Evolutionary conservation across 2,797 vertebrate genomes (phyloP), one percentile per base, ranked within the genome.

Genomic region (Ammospiza maritima): DNA sequence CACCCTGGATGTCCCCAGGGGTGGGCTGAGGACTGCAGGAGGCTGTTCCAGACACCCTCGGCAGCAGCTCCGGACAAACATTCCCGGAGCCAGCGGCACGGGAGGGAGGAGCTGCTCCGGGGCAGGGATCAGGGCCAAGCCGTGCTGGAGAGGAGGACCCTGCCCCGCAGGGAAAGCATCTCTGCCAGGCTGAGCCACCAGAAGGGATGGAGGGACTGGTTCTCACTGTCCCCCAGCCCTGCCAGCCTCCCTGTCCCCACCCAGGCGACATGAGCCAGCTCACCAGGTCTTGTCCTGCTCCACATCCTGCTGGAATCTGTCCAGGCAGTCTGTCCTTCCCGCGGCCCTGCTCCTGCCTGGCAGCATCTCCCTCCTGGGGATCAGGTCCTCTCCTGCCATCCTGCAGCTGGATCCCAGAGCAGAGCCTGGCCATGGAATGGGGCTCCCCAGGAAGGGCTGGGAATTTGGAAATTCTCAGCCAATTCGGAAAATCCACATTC

Each of bases 301-400:
- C 74, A 22, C 77, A 89, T 89, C 71, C 94, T 82, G 90, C 51
- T 78, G 88, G 58, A 57, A 58, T 22, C 20, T 19, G 10, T 58
- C 45, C 89, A 65, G 48, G 74, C 40, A 40, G 40, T 40, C 40
- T 40, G 40, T 40, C 40, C 40, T 40, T 40, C 40, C 40, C 40
- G 40, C 40, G 40, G 40, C 13, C 40, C 40, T 40, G 40, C 40
- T 40, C 40, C 40, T 40, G 40, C 40, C 40, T 40, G 40, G 40
- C 40, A 40, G 40, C 80, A 71, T 71, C 69, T 85, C 48, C 65
- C 45, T 74, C 70, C 76, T 16, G 61, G 61, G 47, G 36, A 26
- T 27, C 25, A 8, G 4, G 15, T 40, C 73, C 22, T 30, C 10
- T 53, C 56, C 65, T 0, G 0, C 1, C 1, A 0, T 20, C 60